A percentile compares a stretch with the other conserved stretches of the same genome.
phyloP scores from a whole-genome alignment of 1,140 invertebrate genomes.

The Drusus annulatus region DNA sequence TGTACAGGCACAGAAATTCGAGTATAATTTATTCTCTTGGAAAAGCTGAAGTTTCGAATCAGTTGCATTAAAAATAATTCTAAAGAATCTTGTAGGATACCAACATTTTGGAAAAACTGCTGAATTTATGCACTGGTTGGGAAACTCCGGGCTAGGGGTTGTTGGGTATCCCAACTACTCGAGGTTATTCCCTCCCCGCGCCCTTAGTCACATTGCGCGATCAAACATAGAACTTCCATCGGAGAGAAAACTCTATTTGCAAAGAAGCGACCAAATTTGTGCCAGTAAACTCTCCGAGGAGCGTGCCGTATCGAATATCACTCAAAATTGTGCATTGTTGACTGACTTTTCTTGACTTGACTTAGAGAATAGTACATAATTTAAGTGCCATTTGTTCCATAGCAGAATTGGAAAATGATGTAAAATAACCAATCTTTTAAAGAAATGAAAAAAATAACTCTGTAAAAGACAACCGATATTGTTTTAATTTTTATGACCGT shows the following conservation, averaged over 20 bases:
- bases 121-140: neutral
- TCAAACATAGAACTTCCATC: slow-evolving; percentile 14
- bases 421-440: neutral
- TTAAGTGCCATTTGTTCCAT: neutral
- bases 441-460: no score
- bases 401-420: neutral
- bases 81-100: no score
- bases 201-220: slow-evolving; percentile 1
- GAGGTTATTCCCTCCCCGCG: neutral
- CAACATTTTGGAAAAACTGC: no score
- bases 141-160: neutral
- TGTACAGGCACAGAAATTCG: no score
- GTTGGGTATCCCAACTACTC: neutral
- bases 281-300: slow-evolving; percentile 8
- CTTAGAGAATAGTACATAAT: neutral
- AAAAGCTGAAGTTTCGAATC: no score
- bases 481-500: no score
- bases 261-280: slow-evolving; percentile 30
- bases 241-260: slow-evolving; percentile 11
- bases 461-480: no score
- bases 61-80: no score
- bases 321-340: neutral
- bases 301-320: neutral
- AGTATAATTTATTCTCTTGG: no score
- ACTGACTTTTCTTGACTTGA: neutral